phyloP scores from a whole-genome alignment of 2,797 vertebrate genomes.

The Cirrhinus molitorella region DNA sequence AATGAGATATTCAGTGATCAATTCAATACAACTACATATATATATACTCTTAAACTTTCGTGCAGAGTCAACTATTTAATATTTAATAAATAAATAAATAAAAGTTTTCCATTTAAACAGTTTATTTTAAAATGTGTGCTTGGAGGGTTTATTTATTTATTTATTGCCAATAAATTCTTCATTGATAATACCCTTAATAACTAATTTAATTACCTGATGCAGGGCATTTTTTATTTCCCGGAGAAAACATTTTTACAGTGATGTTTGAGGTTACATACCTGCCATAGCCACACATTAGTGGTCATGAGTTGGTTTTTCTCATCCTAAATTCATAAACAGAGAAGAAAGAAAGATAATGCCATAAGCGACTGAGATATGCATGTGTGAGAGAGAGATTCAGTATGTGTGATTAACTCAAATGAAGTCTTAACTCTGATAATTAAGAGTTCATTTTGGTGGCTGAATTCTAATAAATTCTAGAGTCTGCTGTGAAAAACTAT shows the following conservation, averaged over 20 bases:
- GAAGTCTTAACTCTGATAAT: neutral
- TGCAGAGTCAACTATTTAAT: neutral
- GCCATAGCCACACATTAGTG: conserved; percentile 96
- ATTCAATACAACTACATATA: neutral
- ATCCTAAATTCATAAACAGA: conserved; percentile 80
- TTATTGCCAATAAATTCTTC: neutral
- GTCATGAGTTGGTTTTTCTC: conserved; percentile 99
- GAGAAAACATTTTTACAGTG: neutral
- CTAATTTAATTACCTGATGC: neutral
- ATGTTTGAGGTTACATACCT: conserved; percentile 79
- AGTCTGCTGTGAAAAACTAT: neutral
- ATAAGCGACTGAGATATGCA: neutral
- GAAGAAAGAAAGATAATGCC: neutral
- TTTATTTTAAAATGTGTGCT: no score
- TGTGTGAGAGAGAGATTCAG: neutral
- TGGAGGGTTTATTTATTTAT: no score
- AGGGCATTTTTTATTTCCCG: neutral
- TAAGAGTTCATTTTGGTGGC: neutral
- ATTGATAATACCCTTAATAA: neutral
- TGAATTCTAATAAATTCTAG: neutral
- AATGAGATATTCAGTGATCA: neutral
- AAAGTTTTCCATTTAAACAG: no score
- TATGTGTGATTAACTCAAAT: neutral
- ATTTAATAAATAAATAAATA: no score
- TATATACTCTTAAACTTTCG: no score